Base-by-base conservation (phyloP, 2,797 vertebrate genomes). In the Notoglanidium macrostoma region DNA sequence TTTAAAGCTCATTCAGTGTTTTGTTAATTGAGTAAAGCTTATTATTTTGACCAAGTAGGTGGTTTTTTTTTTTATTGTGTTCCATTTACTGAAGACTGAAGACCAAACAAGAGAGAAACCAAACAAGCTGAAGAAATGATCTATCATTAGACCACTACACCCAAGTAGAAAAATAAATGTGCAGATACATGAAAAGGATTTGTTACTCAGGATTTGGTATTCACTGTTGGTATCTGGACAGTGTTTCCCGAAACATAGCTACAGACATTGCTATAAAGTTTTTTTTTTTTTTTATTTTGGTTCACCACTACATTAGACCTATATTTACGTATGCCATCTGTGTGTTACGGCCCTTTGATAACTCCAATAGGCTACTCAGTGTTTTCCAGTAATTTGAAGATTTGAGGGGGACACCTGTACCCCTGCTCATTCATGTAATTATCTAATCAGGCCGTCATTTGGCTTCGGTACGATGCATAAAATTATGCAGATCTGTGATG, bases 11-110 rank as follows among this genome's bases (percentile, higher is more conserved):
- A 46, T 63, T 65, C 7, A 46, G 40, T 49, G 26, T 57, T 76
- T n/a, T 26, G 26, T 23, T 72, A 72, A 74, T 54, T 80, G 21
- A 59, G 32, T 49, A 65, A 82, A 82, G 59, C 26, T 82, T 67
- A 67, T 29, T 82, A 29, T 46, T 82, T 82, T 65, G 40, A 17
- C 23, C 59, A 61, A 29, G n/a, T 49, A 29, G 8, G 3, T 82
- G 35, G 35, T 1, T 35, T 35, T 65, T 46, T 29, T 65, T 1
- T 0, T 49, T n/a, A n/a, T 26, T 46, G 23, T 3, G 35, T 81
- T 63, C 7, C 14, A 46, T 3, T 49, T 49, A 11, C 59, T 61
- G 5, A 61, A 44, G 23, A 63, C 78, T 17, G 11, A 67, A 49
- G 35, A 35, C 32, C 35, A 67, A 65, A 8, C n/a, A n/a, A 51